phyloP scores from a whole-genome alignment of 92 coral and sea anemone species.

The Umimayanthus chanpuru region DNA sequence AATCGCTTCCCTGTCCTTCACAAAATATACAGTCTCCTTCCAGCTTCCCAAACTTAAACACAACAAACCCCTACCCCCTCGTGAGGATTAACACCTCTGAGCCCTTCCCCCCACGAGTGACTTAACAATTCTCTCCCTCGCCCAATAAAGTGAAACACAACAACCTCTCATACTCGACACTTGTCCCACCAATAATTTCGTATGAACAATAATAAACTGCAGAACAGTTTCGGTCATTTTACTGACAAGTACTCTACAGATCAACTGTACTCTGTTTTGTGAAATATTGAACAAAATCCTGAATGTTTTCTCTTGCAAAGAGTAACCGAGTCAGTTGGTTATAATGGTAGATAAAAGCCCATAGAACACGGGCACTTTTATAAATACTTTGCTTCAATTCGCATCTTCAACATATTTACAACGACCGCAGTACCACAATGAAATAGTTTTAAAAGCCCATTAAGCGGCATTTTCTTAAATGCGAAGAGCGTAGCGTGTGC shows the following conservation, averaged over 20 bases:
- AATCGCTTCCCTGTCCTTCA: too few species aligned
- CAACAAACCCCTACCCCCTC: too few species aligned
- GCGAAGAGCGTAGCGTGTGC: not conserved
- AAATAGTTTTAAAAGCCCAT: not conserved
- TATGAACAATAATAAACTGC: not conserved
- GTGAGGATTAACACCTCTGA: too few species aligned
- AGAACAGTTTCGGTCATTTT: not conserved
- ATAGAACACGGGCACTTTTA: not conserved
- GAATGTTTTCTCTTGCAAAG: not conserved
- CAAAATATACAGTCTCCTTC: too few species aligned
- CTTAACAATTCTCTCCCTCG: too few species aligned
- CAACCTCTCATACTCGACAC: too few species aligned
- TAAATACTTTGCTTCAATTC: not conserved
- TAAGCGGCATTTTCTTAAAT: not conserved
- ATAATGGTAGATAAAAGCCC: not conserved
- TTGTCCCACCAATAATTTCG: too few species aligned
- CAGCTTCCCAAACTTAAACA: too few species aligned
- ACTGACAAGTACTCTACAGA: not conserved
- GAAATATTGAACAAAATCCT: not conserved
- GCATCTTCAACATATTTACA: not conserved
- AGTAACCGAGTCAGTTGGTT: not conserved
- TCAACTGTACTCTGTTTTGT: not conserved
- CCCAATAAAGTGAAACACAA: too few species aligned
- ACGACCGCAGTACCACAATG: not conserved
- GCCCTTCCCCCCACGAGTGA: too few species aligned